phyloP scores from a whole-genome alignment of 2,113 vertebrate species.

The Melanerpes formicivorus region DNA sequence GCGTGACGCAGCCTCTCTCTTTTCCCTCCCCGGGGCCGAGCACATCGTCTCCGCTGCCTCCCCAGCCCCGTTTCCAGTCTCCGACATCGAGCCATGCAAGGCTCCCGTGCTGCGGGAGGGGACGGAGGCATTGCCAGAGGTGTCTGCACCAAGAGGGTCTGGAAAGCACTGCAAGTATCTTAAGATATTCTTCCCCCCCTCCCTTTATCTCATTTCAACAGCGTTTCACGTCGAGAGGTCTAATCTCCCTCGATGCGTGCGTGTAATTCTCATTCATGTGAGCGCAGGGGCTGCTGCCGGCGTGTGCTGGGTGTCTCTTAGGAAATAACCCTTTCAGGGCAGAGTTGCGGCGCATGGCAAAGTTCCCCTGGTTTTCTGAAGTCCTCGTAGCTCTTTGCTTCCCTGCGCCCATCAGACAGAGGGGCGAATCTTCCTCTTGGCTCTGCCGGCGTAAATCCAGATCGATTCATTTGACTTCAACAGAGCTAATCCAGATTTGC shows the following conservation, averaged over 20 bases:
- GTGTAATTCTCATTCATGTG: neutral
- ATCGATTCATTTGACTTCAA: constrained; percentile 4
- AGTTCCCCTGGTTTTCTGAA: neutral
- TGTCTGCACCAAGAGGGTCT: neutral
- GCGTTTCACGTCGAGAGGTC: neutral
- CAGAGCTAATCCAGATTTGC: constrained; percentile 46
- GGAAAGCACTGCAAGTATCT: constrained; percentile 56
- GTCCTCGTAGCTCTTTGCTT: neutral
- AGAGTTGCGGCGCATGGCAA: neutral
- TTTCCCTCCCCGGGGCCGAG: neutral
- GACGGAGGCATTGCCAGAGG: neutral
- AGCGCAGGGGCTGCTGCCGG: neutral
- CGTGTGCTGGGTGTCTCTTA: neutral
- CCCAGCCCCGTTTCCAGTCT: neutral
- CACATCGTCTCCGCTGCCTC: neutral
- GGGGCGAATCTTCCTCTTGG: neutral
- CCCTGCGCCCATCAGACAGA: neutral
- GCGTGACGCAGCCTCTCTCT: neutral
- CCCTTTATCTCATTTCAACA: neutral
- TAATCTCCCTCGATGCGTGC: neutral
- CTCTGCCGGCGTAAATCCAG: neutral
- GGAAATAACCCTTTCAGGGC: neutral
- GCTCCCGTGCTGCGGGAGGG: neutral
- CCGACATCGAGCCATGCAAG: accelerated
- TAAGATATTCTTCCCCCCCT: neutral